A percentile compares a stretch with the other conserved stretches of the same genome.
Conservation (phyloP, 2,888 invertebrate genomes). For the Druceiella hillmani region DNA sequence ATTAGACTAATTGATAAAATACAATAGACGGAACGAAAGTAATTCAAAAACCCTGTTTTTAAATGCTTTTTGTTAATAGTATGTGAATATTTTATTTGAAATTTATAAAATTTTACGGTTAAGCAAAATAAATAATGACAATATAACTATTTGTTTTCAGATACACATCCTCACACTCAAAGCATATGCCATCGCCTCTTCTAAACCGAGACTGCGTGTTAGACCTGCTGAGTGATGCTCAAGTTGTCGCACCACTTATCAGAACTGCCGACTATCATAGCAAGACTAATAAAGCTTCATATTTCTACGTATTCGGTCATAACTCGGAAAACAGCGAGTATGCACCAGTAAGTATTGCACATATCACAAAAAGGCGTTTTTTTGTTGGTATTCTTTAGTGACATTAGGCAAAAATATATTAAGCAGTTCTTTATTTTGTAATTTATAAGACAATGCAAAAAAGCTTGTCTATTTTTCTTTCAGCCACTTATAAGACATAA, state of each 20-base stretch:
- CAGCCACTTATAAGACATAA: too few species aligned
- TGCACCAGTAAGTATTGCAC: constrained; percentile 58
- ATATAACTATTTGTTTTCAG: constrained; percentile 30
- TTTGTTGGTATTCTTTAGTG: too few species aligned
- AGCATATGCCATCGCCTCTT: constrained; percentile 52
- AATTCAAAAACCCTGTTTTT: too few species aligned
- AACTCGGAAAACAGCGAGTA: constrained; percentile 74
- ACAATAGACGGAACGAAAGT: too few species aligned
- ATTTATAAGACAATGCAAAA: too few species aligned
- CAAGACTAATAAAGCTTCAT: constrained; percentile 68
- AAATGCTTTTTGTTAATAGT: too few species aligned
- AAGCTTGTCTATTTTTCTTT: too few species aligned
- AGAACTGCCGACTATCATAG: constrained; percentile 73
- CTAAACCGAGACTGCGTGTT: constrained; percentile 75
- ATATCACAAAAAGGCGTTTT: constrained; percentile 6
- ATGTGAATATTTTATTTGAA: too few species aligned
- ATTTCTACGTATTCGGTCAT: constrained; percentile 86
- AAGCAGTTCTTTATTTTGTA: too few species aligned
- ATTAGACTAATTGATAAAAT: too few species aligned
- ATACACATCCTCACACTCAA: constrained; percentile 52
- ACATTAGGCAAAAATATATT: too few species aligned
- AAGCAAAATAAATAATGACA: not conserved
- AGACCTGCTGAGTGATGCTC: constrained; percentile 84
- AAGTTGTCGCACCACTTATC: constrained; percentile 76
- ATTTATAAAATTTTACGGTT: constrained; percentile 8